Evolutionary conservation across 2,888 invertebrate species (phyloP), one percentile per base, ranked within the genome.

Genomic region (Eupithecia abbreviata): DNA sequence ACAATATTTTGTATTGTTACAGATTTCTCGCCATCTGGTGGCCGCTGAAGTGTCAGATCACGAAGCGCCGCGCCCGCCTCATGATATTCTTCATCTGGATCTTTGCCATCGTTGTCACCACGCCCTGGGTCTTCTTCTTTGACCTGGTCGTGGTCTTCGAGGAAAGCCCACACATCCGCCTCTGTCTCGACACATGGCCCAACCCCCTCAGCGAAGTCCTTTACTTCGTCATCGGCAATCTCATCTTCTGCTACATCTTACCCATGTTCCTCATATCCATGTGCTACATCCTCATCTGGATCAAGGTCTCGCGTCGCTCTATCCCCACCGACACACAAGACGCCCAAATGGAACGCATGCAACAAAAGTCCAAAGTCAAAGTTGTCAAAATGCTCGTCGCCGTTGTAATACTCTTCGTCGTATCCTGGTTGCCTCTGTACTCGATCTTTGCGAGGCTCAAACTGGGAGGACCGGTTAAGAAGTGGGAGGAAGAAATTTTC

Each of bases 21-120:
- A 99, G 99, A 95, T 99, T 98, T 90, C 96, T 99, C 84, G 99
- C 99, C 69, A 99, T 99, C 86, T 98, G 99, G 97, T 98, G 98
- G 97, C 98, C 98, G 2, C 92, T 99, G 85, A 98, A 98, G 88
- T 97, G 97, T 88, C 98, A 98, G 91, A 98, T 99, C 92, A 98
- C 98, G 70, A 98, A 98, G 87, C 96, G 97, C 75, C 96, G 98
- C 30, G 98, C 98, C 12, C 96, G 98, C 74, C 95, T 98, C 90
- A 97, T 98, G 96, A 98, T 99, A 85, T 95, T 98, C 78, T 95
- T 98, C 87, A 98, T 98, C 87, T 99, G 99, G 99, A 96, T 98
- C 87, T 96, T 98, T 83, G 98, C 98, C 1, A 94, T 98, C 81
- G 96, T 97, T 65, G 97, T 98, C 77, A 98, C 98, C 77, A 96